Conservation (phyloP, 2,113 vertebrate species). For the Theristicus caerulescens region DNA sequence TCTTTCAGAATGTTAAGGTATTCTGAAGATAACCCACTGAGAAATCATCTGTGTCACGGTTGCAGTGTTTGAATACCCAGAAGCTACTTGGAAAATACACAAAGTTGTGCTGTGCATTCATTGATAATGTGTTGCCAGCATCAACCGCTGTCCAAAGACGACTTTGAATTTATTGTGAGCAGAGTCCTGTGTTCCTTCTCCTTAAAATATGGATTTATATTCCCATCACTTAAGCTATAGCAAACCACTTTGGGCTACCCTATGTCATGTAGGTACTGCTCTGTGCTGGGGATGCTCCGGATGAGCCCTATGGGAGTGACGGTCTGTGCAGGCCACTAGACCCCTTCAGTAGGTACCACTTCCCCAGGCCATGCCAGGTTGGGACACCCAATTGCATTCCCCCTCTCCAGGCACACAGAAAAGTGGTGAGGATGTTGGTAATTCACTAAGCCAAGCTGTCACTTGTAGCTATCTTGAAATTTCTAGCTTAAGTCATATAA, state of each 20-base stretch:
- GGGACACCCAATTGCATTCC: background rate
- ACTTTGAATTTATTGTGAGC: background rate
- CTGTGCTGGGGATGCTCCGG: background rate
- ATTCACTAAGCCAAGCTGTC: background rate
- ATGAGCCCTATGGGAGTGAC: background rate
- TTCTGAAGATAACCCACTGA: background rate
- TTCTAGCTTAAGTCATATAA: background rate
- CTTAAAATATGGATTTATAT: background rate
- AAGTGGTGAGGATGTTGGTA: background rate
- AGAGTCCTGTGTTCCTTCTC: background rate
- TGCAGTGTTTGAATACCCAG: background rate
- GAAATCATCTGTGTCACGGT: background rate
- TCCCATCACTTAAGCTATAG: background rate
- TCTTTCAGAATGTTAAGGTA: background rate
- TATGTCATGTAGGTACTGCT: background rate
- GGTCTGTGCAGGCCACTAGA: background rate
- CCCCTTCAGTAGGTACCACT: background rate
- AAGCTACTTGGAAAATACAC: background rate
- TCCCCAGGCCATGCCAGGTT: background rate
- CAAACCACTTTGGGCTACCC: background rate
- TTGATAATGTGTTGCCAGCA: background rate
- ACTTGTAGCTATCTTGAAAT: background rate
- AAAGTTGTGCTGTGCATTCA: background rate
- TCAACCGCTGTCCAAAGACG: background rate
- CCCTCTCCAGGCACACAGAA: background rate